These are phyloP conservation scores for Leptogaster cylindrica DNA, from an alignment of 2,888 invertebrate genomes.

Conservation along the genomic window DNA sequence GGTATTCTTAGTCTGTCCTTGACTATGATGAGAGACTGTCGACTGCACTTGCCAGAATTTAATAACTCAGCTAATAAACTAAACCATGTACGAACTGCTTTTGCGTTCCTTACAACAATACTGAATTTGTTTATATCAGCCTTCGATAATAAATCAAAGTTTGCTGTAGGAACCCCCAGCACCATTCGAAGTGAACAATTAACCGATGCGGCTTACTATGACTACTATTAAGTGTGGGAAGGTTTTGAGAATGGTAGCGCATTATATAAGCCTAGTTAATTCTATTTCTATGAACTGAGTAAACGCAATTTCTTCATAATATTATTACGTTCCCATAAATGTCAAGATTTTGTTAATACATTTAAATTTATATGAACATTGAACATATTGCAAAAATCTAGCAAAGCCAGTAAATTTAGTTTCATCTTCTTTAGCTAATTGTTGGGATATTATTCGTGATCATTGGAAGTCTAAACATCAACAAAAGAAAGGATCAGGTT, in stretches of 20 bases:
- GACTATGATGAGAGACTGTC: slow-evolving; percentile 78
- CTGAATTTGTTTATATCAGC: slow-evolving; percentile 79
- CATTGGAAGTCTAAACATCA: slow-evolving; percentile 83
- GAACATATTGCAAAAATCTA: no score
- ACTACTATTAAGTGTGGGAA: no score
- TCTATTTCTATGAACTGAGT: neutral
- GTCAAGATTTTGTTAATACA: no score
- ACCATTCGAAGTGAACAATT: neutral
- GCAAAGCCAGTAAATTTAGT: no score
- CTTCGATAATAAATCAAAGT: slow-evolving; percentile 64
- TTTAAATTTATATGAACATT: no score
- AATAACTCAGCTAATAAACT: slow-evolving; percentile 72
- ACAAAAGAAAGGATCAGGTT: slow-evolving; percentile 74
- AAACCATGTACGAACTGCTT: slow-evolving; percentile 73
- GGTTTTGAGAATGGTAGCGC: neutral
- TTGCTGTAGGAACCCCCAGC: neutral
- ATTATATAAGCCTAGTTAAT: neutral
- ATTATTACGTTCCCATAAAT: no score
- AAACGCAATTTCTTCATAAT: no score
- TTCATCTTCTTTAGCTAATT: slow-evolving; percentile 78
- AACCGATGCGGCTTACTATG: no score
- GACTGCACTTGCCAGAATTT: slow-evolving; percentile 74
- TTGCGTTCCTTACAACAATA: slow-evolving; percentile 75
- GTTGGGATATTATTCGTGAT: slow-evolving; percentile 82
- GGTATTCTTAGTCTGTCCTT: slow-evolving; percentile 75